Evolutionary conservation across 2,113 vertebrate species (phyloP).

Genomic region (Nerophis ophidion): DNA sequence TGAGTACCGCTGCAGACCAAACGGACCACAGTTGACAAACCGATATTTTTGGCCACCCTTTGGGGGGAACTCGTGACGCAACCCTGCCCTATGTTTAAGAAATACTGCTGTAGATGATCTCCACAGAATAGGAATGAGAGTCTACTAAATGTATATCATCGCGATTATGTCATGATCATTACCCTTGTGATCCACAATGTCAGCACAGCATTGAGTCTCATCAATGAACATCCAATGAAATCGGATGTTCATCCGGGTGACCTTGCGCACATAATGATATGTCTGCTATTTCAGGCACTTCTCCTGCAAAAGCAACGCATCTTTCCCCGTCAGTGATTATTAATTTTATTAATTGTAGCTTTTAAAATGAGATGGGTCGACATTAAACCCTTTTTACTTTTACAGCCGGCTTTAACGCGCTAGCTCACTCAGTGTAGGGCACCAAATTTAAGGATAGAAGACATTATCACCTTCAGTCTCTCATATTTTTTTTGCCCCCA

Average conservation of each 20-base stretch:
- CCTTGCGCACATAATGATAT: constrained; percentile 33
- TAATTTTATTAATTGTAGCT: constrained; percentile 48
- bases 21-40: too few relatives aligned
- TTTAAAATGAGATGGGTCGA: constrained; percentile 39
- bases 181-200: constrained; percentile 38
- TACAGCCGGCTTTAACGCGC: constrained; percentile 1
- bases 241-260: constrained; percentile 43
- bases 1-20: too few relatives aligned
- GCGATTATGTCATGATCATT: constrained; percentile 41
- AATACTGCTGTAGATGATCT: not conserved
- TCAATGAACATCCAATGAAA: constrained; percentile 44
- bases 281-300: constrained; percentile 24
- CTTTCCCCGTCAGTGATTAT: constrained; percentile 47
- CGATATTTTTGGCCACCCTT: too few relatives aligned
- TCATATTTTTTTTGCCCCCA: not conserved
- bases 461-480: constrained; percentile 1
- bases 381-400: constrained; percentile 28
- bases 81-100: too few relatives aligned
- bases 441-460: not conserved
- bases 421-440: not conserved
- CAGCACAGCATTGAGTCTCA: constrained; percentile 45
- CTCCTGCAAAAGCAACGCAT: constrained; percentile 33
- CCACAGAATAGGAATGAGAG: constrained; percentile 7
- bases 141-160: constrained; percentile 40
- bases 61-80: too few relatives aligned